Percentiles rank a stretch among this genome's conserved stretches.
phyloP scores from a whole-genome alignment of 2,888 invertebrate genomes.

The Lochmaea capreae region DNA sequence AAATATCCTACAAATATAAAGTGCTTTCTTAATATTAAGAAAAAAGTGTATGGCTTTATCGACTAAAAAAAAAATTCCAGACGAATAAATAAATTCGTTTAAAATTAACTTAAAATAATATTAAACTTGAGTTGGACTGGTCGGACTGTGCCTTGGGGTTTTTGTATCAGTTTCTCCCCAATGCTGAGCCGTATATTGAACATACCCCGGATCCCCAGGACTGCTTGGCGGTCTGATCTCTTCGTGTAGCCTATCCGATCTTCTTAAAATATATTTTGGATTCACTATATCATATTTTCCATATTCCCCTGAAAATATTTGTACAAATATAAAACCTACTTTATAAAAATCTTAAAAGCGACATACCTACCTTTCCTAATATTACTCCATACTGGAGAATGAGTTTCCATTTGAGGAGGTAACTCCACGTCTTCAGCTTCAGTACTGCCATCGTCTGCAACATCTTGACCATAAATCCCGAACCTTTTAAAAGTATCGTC shows the following conservation, averaged over 20 bases:
- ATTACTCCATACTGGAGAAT: slow-evolving; percentile 65
- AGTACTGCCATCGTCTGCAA: slow-evolving; percentile 50
- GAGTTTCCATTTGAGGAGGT: slow-evolving; percentile 57
- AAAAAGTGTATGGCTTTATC: slow-evolving; percentile 6
- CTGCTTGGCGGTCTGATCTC: slow-evolving; percentile 71
- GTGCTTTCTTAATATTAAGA: neutral
- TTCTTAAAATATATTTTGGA: slow-evolving; percentile 60
- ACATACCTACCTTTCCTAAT: slow-evolving; percentile 61
- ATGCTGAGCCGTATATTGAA: slow-evolving; percentile 77
- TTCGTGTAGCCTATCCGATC: slow-evolving; percentile 63
- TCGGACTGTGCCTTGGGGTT: slow-evolving; percentile 66
- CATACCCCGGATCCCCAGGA: slow-evolving; percentile 79
- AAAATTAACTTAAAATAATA: neutral
- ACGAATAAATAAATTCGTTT: neutral
- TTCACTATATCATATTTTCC: slow-evolving; percentile 63
- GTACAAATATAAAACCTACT: neutral
- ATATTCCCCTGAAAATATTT: slow-evolving; percentile 65
- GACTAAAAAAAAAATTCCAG: neutral
- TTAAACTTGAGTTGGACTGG: slow-evolving; percentile 58
- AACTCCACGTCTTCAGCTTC: slow-evolving; percentile 56
- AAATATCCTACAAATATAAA: neutral
- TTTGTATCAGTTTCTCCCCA: slow-evolving; percentile 70
- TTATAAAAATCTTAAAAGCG: slow-evolving; percentile 7
- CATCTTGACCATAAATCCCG: slow-evolving; percentile 62
- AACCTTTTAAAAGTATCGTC: slow-evolving; percentile 56